Evolutionary conservation across 2,113 vertebrate species (phyloP).

Genomic region (Donacobius atricapilla): DNA sequence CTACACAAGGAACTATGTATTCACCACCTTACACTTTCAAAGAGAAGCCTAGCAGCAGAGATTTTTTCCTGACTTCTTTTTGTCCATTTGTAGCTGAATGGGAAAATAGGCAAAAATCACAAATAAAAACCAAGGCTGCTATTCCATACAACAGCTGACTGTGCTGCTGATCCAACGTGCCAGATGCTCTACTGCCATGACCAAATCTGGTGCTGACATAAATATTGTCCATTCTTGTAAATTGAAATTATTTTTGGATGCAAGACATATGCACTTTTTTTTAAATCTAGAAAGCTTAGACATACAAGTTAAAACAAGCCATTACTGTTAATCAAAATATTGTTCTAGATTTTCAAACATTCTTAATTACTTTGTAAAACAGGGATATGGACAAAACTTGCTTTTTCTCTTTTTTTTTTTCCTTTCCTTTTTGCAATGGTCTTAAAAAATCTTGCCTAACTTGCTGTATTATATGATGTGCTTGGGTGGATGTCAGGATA

Average conservation of each 20-base stretch:
- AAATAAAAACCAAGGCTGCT: neutral
- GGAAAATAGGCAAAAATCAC: neutral
- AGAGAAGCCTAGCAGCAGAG: neutral
- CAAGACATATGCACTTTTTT: neutral
- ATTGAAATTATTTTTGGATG: neutral
- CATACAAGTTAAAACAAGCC: neutral
- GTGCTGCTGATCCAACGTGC: neutral
- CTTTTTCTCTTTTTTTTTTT: neutral
- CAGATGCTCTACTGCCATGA: neutral
- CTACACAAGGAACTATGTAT: neutral
- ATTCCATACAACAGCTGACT: neutral
- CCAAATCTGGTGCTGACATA: neutral
- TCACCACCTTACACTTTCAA: neutral
- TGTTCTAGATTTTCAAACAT: neutral
- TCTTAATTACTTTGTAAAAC: neutral
- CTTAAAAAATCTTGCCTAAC: neutral
- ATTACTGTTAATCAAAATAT: neutral
- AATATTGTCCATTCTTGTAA: neutral
- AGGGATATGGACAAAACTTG: neutral
- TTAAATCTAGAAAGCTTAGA: neutral
- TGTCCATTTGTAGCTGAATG: neutral
- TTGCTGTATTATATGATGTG: neutral
- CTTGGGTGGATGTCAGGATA: neutral
- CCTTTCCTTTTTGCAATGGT: neutral
- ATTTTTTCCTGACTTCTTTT: neutral